Evolutionary conservation across 2,888 invertebrate species (phyloP).

Genomic region (Polydrusus cervinus): DNA sequence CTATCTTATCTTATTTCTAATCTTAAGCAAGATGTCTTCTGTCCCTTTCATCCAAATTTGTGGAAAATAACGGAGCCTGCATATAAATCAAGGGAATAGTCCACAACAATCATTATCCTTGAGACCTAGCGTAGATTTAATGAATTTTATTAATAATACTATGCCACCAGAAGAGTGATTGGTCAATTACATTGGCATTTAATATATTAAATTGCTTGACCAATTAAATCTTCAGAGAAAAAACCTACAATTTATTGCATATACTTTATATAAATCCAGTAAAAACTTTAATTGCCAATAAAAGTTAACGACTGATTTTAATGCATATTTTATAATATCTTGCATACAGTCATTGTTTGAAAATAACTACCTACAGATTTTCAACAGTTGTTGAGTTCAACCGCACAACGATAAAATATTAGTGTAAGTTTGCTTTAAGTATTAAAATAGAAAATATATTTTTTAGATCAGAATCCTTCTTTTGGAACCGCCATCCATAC

Average conservation of each 20-base stretch:
- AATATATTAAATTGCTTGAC: conserved; percentile 42
- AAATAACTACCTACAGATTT: conserved; percentile 35
- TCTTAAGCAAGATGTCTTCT: no score
- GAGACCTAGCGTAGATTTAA: not conserved
- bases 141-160: conserved; percentile 17
- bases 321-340: conserved; percentile 48
- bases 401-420: not conserved
- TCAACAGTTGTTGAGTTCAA: conserved; percentile 6
- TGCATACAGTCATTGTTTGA: conserved; percentile 42
- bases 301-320: conserved; percentile 51
- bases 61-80: no score
- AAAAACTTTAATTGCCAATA: conserved; percentile 52
- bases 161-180: conserved; percentile 28
- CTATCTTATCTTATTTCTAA: no score
- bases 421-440: conserved; percentile 27
- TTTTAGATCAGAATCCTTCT: not conserved
- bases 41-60: no score
- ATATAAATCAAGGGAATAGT: not conserved
- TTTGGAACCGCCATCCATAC: no score
- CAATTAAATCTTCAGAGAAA: conserved; percentile 38
- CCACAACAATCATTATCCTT: not conserved
- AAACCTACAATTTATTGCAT: conserved; percentile 42
- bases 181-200: conserved; percentile 37
- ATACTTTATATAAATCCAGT: conserved; percentile 43
- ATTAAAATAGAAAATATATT: not conserved